Conservation (phyloP, 2,888 invertebrate genomes). For the Orgyia antiqua region DNA sequence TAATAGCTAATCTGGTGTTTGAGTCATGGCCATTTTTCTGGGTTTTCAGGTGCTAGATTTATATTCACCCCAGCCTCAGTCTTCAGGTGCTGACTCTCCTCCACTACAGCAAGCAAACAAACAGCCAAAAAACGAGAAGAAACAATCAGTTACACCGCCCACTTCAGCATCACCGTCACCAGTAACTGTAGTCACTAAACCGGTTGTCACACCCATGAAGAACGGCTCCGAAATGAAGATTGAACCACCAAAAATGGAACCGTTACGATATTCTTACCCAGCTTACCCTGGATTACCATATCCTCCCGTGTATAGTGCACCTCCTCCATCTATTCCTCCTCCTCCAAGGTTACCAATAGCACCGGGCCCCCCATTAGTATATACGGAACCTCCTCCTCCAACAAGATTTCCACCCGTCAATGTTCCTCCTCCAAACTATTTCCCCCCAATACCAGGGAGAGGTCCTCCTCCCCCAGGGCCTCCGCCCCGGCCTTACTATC, state of each 20-base stretch:
- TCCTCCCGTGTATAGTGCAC: slow-evolving; percentile 55
- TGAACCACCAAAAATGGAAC: slow-evolving; percentile 54
- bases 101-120: slow-evolving; percentile 48
- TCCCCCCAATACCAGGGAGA: slow-evolving; percentile 42
- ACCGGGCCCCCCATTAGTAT: slow-evolving; percentile 46
- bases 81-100: slow-evolving; percentile 82
- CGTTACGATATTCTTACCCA: slow-evolving; percentile 49
- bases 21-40: too few relatives aligned
- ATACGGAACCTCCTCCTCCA: slow-evolving; percentile 57
- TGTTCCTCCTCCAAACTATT: slow-evolving; percentile 64
- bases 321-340: slow-evolving; percentile 49
- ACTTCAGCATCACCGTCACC: slow-evolving; percentile 69
- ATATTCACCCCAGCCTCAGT: slow-evolving; percentile 86
- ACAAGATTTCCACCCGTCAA: slow-evolving; percentile 49
- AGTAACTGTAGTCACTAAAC: slow-evolving; percentile 47
- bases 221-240: slow-evolving; percentile 55
- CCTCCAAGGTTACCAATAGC: slow-evolving; percentile 49
- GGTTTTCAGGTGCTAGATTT: slow-evolving; percentile 86
- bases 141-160: slow-evolving; percentile 70
- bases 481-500: slow-evolving; percentile 61
- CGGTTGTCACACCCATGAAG: slow-evolving; percentile 54
- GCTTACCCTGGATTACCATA: slow-evolving; percentile 50
- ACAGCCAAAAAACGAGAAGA: slow-evolving; percentile 77
- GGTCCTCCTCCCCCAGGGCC: slow-evolving; percentile 46
- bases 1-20: too few relatives aligned